These are phyloP conservation scores for Elaeidobius kamerunicus DNA, from an alignment of 2,888 invertebrate genomes.

Conservation along the genomic window DNA sequence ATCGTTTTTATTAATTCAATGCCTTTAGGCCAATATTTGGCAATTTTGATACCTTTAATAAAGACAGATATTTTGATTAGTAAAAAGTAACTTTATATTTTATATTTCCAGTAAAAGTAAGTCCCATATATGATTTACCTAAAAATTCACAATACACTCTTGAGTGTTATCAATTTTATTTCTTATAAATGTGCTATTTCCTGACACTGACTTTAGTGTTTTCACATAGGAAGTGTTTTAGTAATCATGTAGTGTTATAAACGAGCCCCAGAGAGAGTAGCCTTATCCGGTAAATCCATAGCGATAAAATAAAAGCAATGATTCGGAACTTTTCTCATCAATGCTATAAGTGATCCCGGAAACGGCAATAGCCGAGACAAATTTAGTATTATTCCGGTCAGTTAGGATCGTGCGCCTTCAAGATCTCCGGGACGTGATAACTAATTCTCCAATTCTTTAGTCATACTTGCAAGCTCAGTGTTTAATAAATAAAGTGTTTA, in stretches of 20 bases:
- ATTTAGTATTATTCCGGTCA: slow-evolving; percentile 40
- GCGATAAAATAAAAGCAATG: slow-evolving; percentile 36
- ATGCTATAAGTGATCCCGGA: slow-evolving; percentile 41
- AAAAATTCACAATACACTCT: too few relatives aligned
- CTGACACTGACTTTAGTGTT: not conserved
- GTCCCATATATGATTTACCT: too few relatives aligned
- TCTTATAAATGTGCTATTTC: too few relatives aligned
- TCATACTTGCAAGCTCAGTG: slow-evolving; percentile 20
- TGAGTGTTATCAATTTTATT: too few relatives aligned
- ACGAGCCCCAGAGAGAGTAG: slow-evolving; percentile 11
- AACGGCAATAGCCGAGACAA: slow-evolving; percentile 41
- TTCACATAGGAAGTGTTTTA: slow-evolving; percentile 7
- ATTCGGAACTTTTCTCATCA: slow-evolving; percentile 36
- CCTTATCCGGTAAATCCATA: slow-evolving; percentile 23
- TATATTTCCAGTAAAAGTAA: too few relatives aligned
- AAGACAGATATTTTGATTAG: too few relatives aligned
- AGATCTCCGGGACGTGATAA: slow-evolving; percentile 28
- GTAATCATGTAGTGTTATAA: slow-evolving; percentile 8
- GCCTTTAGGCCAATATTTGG: too few relatives aligned
- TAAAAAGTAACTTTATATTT: too few relatives aligned
- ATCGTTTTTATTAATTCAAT: too few relatives aligned
- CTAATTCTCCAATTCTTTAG: slow-evolving; percentile 25
- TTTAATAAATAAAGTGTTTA: slow-evolving; percentile 20
- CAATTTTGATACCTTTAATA: too few relatives aligned
- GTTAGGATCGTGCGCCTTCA: slow-evolving; percentile 32